Evolutionary conservation across 2,113 vertebrate genomes (phyloP).

Genomic region (Chaenocephalus aceratus): DNA sequence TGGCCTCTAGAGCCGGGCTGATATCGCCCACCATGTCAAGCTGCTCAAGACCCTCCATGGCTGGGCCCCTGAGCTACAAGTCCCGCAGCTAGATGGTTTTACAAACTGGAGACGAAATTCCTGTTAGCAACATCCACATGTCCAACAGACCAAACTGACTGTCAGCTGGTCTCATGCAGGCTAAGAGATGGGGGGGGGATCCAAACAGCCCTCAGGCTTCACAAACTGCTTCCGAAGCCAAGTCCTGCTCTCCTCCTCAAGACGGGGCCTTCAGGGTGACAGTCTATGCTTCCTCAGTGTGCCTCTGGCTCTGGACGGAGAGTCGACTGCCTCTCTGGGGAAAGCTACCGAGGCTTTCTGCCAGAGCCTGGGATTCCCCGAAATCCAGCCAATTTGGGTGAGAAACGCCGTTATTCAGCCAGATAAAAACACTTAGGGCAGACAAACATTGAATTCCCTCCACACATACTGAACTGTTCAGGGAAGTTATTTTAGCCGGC

Average conservation of each 20-base stretch:
- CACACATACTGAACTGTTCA: not conserved
- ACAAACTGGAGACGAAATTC: conserved; percentile 27
- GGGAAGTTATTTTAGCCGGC: not conserved
- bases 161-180: conserved; percentile 2
- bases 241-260: conserved; percentile 30
- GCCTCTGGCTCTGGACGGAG: conserved; percentile 3
- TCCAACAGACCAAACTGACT: conserved; percentile 17
- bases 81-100: conserved; percentile 36
- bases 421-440: conserved; percentile 22
- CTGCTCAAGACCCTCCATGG: conserved; percentile 88
- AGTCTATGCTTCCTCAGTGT: conserved; percentile 26
- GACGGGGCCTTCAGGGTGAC: conserved; percentile 28
- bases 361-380: conserved; percentile 27
- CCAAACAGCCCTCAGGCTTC: conserved; percentile 12
- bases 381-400: conserved; percentile 25
- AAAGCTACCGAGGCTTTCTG: conserved; percentile 31
- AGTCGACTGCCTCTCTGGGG: not conserved
- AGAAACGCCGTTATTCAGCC: conserved; percentile 13
- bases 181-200: not conserved
- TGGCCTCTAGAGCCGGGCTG: conserved; percentile 96
- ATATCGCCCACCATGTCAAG: conserved; percentile 93
- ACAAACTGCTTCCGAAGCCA: conserved; percentile 45
- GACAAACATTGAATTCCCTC: not conserved
- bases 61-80: conserved; percentile 19
- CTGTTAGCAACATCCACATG: conserved; percentile 44